Evolutionary conservation across 35 echinoderm and acorn worm species (phyloP).

Genomic region (Lytechinus variegatus): DNA sequence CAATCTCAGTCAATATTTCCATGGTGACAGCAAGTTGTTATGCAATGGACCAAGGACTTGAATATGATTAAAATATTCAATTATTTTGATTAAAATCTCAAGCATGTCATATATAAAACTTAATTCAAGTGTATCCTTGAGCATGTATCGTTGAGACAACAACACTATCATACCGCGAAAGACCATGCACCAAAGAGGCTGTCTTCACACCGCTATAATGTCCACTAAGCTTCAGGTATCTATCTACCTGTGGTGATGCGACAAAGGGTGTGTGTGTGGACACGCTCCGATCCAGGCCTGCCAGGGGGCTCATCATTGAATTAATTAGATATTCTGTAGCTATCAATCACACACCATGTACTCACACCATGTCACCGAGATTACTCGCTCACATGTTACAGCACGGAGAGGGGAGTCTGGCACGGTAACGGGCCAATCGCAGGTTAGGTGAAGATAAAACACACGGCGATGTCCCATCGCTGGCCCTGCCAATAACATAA

Average conservation of each 20-base stretch:
- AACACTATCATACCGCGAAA: too few species aligned
- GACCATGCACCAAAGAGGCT: too few species aligned
- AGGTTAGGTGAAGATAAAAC: background rate
- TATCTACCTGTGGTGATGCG: background rate
- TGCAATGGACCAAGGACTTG: too few species aligned
- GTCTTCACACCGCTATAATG: background rate
- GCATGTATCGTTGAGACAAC: too few species aligned
- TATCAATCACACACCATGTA: constrained; percentile 22
- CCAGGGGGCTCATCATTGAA: constrained; percentile 8
- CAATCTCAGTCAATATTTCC: too few species aligned
- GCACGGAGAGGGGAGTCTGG: background rate
- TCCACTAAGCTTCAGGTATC: background rate
- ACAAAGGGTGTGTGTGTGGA: background rate
- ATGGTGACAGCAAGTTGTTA: too few species aligned
- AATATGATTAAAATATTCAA: too few species aligned
- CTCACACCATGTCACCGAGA: constrained; percentile 18
- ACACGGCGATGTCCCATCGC: background rate
- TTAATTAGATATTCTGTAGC: constrained; percentile 33
- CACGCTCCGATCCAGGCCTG: background rate
- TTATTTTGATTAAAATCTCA: too few species aligned
- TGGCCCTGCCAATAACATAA: background rate
- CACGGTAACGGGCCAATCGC: background rate
- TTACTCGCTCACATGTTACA: background rate
- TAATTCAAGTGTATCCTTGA: too few species aligned
- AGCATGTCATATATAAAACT: too few species aligned